Evolutionary conservation across 2,797 vertebrate genomes (phyloP).

Genomic region (Hirundo rustica): DNA sequence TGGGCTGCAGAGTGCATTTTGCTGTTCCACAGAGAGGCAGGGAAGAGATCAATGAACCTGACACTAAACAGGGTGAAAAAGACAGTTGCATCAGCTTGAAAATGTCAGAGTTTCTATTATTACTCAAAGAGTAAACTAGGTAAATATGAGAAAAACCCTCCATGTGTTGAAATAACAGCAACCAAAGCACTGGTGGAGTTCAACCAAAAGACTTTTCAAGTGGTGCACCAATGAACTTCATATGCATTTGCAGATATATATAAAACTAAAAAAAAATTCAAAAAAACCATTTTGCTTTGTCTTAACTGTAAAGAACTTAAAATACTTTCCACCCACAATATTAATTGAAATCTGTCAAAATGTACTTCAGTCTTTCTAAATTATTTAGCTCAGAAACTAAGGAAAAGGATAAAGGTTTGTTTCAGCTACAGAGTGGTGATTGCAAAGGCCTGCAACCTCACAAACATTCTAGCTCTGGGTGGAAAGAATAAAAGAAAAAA

Average conservation of each 20-base stretch:
- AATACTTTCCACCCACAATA: not conserved
- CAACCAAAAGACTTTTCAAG: not conserved
- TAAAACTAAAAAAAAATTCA: not conserved
- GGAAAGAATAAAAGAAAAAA: not conserved
- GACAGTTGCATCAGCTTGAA: not conserved
- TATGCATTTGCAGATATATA: not conserved
- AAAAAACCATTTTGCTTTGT: not conserved
- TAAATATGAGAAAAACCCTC: not conserved
- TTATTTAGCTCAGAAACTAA: not conserved
- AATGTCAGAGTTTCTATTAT: not conserved
- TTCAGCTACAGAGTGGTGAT: not conserved
- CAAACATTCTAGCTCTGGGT: not conserved
- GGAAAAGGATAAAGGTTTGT: not conserved
- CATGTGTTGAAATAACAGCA: not conserved
- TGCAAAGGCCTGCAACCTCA: not conserved
- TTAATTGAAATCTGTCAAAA: not conserved
- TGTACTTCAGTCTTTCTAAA: not conserved
- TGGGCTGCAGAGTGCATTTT: not conserved
- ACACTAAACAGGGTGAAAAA: not conserved
- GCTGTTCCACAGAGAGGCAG: not conserved
- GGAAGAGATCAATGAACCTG: not conserved
- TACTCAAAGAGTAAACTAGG: not conserved
- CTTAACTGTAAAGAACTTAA: not conserved
- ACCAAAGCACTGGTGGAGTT: not conserved
- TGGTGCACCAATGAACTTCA: not conserved